A percentile compares a stretch with the other conserved stretches of the same genome.
phyloP scores from a whole-genome alignment of 1,140 invertebrate species.

The Solenopsis fugax region DNA sequence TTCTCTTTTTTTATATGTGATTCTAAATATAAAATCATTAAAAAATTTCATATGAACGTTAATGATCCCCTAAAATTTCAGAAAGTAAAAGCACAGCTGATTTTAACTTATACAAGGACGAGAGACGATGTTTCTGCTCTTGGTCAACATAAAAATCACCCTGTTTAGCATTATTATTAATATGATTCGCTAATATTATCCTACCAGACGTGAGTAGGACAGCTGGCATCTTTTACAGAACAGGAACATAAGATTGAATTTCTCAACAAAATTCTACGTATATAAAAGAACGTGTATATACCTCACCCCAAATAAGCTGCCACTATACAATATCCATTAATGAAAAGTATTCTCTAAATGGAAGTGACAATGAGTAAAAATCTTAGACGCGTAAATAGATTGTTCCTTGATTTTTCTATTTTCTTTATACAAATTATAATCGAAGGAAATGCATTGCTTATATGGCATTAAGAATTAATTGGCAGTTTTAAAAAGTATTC shows the following conservation, averaged over 20 bases:
- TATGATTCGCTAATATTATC: slow-evolving; percentile 68
- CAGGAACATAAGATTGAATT: slow-evolving; percentile 83
- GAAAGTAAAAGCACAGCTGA: slow-evolving; percentile 66
- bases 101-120: slow-evolving; percentile 62
- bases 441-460: slow-evolving; percentile 77
- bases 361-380: slow-evolving; percentile 74
- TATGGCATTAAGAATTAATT: slow-evolving; percentile 83
- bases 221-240: slow-evolving; percentile 78
- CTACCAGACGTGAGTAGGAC: slow-evolving; percentile 71
- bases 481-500: slow-evolving; percentile 80
- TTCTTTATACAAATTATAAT: slow-evolving; percentile 70
- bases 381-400: slow-evolving; percentile 69
- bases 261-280: slow-evolving; percentile 68
- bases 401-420: slow-evolving; percentile 58
- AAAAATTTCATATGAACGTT: slow-evolving; percentile 72
- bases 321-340: slow-evolving; percentile 65
- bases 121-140: slow-evolving; percentile 63
- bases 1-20: slow-evolving; percentile 51
- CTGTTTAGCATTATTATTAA: slow-evolving; percentile 80
- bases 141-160: slow-evolving; percentile 80
- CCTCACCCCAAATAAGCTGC: slow-evolving; percentile 77
- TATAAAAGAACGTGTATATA: slow-evolving; percentile 76
- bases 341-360: slow-evolving; percentile 71
- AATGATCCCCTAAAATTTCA: slow-evolving; percentile 65
- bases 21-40: slow-evolving; percentile 81